Percentiles rank a stretch among this genome's conserved stretches.
These are phyloP conservation scores for Tenodera sinensis DNA, from an alignment of 2,888 invertebrate species.

Conservation along the genomic window DNA sequence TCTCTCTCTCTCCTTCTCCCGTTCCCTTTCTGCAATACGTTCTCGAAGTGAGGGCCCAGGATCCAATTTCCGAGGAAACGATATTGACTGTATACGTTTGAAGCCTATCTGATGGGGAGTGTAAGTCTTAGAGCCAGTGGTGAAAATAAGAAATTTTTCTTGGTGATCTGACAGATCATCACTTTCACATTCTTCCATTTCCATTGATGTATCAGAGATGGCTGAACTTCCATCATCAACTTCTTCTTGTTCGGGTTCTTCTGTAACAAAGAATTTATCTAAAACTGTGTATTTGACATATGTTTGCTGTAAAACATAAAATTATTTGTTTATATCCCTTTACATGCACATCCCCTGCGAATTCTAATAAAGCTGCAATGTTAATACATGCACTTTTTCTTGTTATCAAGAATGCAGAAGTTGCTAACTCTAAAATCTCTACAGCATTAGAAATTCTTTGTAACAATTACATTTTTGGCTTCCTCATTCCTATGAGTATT, in stretches of 20 bases:
- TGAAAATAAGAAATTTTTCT: conserved; percentile 76
- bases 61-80: conserved; percentile 63
- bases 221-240: conserved; percentile 3
- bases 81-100: conserved; percentile 66
- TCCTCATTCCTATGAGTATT: too few relatives aligned
- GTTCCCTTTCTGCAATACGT: conserved; percentile 57
- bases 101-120: conserved; percentile 82
- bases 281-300: too few relatives aligned
- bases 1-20: conserved; percentile 46
- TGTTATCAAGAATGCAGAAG: too few relatives aligned
- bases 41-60: conserved; percentile 66
- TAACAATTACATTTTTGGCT: too few relatives aligned
- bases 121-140: conserved; percentile 77
- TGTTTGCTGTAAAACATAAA: too few relatives aligned
- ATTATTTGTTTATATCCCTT: too few relatives aligned
- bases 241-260: not conserved
- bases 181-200: conserved; percentile 36
- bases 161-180: conserved; percentile 53
- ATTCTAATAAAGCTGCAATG: too few relatives aligned
- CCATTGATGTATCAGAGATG: conserved; percentile 31
- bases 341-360: too few relatives aligned
- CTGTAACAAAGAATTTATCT: not conserved
- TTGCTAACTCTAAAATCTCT: too few relatives aligned
- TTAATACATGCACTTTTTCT: too few relatives aligned
- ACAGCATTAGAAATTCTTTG: too few relatives aligned